Evolutionary conservation across 2,113 vertebrate species (phyloP).

Genomic region (Phylloscopus whistleri): DNA sequence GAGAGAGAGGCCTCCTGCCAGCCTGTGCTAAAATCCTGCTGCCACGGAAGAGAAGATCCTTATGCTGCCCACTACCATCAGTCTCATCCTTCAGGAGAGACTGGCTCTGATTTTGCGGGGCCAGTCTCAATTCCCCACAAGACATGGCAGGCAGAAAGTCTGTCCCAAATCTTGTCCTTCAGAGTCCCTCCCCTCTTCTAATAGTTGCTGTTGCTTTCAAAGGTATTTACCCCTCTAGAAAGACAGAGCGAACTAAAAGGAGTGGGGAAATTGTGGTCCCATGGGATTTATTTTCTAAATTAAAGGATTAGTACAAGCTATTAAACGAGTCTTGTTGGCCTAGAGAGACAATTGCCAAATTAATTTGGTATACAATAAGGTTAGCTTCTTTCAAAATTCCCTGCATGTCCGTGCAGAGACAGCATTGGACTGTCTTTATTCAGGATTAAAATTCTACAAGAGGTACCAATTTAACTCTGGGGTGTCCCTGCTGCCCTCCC

Average conservation of each 20-base stretch:
- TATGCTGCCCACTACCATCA: neutral
- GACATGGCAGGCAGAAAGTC: neutral
- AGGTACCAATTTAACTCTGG: neutral
- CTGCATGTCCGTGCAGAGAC: accelerated
- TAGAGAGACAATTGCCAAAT: neutral
- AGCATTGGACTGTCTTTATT: neutral
- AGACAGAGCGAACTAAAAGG: neutral
- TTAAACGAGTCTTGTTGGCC: neutral
- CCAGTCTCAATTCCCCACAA: neutral
- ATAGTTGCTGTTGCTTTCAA: neutral
- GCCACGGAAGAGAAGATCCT: neutral
- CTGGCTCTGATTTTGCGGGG: neutral
- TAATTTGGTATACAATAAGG: neutral
- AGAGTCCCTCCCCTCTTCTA: neutral
- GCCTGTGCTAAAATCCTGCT: neutral
- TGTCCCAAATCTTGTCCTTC: neutral
- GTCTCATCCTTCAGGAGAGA: neutral
- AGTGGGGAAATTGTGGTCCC: neutral
- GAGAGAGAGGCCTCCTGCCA: neutral
- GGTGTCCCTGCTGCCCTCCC: neutral
- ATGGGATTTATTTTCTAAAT: neutral
- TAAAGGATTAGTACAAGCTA: neutral
- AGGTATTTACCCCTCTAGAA: neutral
- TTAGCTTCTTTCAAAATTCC: neutral
- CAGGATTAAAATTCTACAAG: neutral